phyloP scores from a whole-genome alignment of 2,113 vertebrate species.

The Oryctolagus cuniculus region mOryCun1.1 NC_091439.1:97454001-97454500 shows the following conservation, averaged over 20 bases:
- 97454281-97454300: slow-evolving; percentile 15
- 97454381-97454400: neutral
- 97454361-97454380: neutral
- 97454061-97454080: slow-evolving; percentile 26
- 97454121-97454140: neutral
- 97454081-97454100: neutral
- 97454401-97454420: neutral
- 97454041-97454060: slow-evolving; percentile 7
- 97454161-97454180: slow-evolving; percentile 24
- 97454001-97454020: neutral
- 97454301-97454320: neutral
- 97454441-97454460: neutral
- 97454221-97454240: slow-evolving; percentile 10
- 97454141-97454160: neutral
- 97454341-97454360: neutral
- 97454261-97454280: neutral
- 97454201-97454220: neutral
- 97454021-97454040: neutral
- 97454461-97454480: neutral
- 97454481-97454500: neutral
- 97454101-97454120: neutral
- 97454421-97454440: neutral
- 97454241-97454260: neutral
- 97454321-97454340: slow-evolving; percentile 3
- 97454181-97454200: neutral